These are phyloP conservation scores for Macquaria australasica DNA, from an alignment of 2,113 vertebrate genomes.

Conservation along the genomic window DNA sequence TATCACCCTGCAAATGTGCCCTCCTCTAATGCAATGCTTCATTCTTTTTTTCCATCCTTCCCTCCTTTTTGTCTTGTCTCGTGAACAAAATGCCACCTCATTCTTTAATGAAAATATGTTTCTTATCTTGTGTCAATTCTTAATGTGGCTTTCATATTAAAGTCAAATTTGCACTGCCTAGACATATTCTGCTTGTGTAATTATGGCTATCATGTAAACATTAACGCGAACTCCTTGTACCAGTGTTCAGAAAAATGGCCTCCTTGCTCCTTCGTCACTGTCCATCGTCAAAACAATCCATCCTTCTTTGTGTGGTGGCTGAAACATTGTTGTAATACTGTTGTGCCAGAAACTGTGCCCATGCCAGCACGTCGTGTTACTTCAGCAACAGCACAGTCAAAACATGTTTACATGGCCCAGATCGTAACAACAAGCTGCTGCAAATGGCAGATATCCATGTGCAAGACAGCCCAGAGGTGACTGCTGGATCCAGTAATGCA, in stretches of 20 bases:
- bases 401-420: conserved; percentile 52
- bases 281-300: background rate
- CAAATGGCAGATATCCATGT: conserved; percentile 36
- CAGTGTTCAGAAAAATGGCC: background rate
- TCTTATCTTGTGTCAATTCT: background rate
- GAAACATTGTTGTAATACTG: conserved; percentile 44
- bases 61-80: background rate
- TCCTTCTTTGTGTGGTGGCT: background rate
- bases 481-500: conserved; percentile 11
- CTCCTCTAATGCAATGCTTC: conserved; percentile 39
- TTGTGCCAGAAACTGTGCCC: conserved; percentile 19
- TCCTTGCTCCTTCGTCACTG: conserved; percentile 1
- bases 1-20: conserved; percentile 66
- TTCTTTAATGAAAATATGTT: background rate
- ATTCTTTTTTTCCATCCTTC: background rate
- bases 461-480: conserved; percentile 29
- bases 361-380: conserved; percentile 34
- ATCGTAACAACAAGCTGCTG: conserved; percentile 50
- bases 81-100: background rate
- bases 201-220: background rate
- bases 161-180: background rate
- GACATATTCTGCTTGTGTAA: background rate
- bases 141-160: conserved; percentile 12
- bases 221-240: background rate
- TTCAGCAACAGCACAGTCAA: conserved; percentile 46